These are phyloP conservation scores for Dolichotis patagonum DNA, from an alignment of 2,113 vertebrate genomes.

Conservation along the genomic window DNA sequence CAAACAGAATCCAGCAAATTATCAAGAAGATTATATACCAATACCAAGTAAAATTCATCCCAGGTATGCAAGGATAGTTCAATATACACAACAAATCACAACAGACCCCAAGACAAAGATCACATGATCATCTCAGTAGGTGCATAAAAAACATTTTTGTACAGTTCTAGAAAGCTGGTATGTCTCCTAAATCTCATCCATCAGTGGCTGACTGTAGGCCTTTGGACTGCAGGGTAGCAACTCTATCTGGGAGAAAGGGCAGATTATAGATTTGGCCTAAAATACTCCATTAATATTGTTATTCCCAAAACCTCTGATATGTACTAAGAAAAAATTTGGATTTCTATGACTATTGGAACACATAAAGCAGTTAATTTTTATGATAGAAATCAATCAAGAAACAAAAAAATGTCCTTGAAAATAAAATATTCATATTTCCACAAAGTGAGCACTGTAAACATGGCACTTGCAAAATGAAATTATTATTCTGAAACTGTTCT, in stretches of 20 bases:
- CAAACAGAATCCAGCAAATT: neutral
- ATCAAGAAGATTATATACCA: neutral
- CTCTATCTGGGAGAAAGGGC: neutral
- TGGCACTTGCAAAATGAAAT: neutral
- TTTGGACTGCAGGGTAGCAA: neutral
- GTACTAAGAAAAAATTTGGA: neutral
- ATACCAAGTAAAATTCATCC: neutral
- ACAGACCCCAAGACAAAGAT: neutral
- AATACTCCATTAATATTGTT: neutral
- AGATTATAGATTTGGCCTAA: neutral
- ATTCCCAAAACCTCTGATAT: neutral
- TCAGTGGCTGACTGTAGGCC: neutral
- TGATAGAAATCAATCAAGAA: neutral
- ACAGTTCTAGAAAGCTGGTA: neutral
- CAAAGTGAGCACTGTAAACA: neutral
- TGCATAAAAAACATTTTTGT: neutral
- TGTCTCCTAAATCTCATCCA: neutral
- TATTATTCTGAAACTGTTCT: conserved; percentile 7
- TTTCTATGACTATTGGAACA: neutral
- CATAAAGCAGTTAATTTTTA: neutral
- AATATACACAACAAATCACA: neutral
- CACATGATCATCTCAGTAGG: neutral
- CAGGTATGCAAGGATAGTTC: neutral
- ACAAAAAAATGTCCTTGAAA: neutral
- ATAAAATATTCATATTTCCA: neutral